Evolutionary conservation across 2,797 vertebrate genomes (phyloP).

Genomic region (Oophaga sylvatica): DNA sequence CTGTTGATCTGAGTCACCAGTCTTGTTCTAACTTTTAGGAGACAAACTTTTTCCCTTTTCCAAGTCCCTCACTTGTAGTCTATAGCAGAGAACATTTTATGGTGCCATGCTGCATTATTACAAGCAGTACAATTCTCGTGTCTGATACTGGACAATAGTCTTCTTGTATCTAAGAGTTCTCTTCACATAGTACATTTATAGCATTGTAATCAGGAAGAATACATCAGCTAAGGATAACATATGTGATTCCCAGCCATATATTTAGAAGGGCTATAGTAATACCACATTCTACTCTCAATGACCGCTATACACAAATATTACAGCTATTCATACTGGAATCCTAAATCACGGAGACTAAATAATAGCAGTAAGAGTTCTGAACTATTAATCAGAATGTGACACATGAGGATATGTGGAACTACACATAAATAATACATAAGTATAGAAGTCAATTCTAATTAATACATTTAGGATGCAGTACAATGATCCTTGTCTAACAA

Average conservation of each 20-base stretch:
- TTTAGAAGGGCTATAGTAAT: neutral
- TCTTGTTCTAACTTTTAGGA: neutral
- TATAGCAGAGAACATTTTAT: neutral
- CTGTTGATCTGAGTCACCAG: conserved; percentile 23
- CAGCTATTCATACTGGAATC: neutral
- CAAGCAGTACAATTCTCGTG: neutral
- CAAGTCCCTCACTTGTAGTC: neutral
- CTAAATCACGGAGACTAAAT: conserved; percentile 3
- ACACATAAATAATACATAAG: conserved; percentile 6
- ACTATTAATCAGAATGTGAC: neutral
- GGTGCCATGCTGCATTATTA: neutral
- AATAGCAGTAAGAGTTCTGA: neutral
- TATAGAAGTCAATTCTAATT: neutral
- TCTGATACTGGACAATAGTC: neutral
- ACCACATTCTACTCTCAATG: neutral
- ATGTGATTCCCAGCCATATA: neutral
- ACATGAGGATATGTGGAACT: neutral
- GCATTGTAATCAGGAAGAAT: neutral
- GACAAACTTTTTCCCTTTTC: neutral
- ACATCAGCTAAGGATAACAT: neutral
- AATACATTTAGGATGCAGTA: conserved; percentile 4
- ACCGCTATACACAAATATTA: conserved; percentile 18
- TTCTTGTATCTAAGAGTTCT: neutral
- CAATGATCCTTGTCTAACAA: neutral
- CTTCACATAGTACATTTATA: neutral